phyloP scores from a whole-genome alignment of 2,888 invertebrate species.

The Eretmocerus hayati region DNA sequence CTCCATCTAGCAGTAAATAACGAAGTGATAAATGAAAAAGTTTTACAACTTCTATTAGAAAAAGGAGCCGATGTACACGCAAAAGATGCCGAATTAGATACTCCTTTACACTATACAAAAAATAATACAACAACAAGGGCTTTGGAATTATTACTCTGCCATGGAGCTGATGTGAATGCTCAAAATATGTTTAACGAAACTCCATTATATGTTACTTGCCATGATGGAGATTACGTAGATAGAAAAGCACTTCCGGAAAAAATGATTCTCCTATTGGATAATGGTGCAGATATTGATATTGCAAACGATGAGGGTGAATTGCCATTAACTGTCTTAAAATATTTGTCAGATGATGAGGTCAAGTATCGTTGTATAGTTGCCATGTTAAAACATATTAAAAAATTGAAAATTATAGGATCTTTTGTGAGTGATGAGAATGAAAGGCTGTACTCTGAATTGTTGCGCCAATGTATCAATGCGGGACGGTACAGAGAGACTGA shows the following conservation, averaged over 20 bases:
- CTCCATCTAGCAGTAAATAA: constrained; percentile 3
- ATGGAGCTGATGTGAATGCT: constrained; percentile 6
- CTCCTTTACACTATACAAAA: constrained; percentile 3
- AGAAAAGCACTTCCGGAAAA: not conserved
- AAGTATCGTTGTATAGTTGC: not conserved
- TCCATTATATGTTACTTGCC: constrained; percentile 1
- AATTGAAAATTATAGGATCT: not conserved
- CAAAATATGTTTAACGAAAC: constrained; percentile 4
- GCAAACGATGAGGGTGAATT: not conserved
- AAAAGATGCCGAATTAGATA: not conserved
- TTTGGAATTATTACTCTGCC: not conserved
- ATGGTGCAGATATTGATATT: constrained; percentile 1
- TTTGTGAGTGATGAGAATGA: not conserved
- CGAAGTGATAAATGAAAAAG: not conserved
- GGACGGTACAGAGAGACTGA: not conserved
- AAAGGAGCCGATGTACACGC: not conserved
- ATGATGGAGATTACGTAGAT: not conserved
- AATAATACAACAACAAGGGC: not conserved
- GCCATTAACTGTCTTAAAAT: not conserved
- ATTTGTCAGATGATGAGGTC: not conserved
- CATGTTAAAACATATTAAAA: constrained; percentile 1
- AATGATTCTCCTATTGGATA: constrained; percentile 1
- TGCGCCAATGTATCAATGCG: not conserved
- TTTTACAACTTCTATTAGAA: not conserved
- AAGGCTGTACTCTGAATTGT: not conserved